Evolutionary conservation across 2,113 vertebrate genomes (phyloP), one percentile per base, ranked within the genome.

Genomic region (Tachysurus vachellii): DNA sequence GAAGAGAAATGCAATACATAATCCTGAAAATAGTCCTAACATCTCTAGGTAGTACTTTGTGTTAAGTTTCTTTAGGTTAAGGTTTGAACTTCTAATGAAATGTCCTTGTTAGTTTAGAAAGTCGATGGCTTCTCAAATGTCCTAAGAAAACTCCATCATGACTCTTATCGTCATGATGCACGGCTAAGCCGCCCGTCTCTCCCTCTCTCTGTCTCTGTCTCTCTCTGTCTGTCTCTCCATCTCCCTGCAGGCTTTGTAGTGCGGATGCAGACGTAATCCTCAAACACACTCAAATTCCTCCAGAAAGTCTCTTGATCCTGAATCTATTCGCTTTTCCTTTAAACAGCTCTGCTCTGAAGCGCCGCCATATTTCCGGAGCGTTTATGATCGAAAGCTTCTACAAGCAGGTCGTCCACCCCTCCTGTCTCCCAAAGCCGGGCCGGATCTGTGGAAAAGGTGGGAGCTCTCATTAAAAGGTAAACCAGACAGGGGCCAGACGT

Each of bases 381-480:
- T 83, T 94, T 91, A 92, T 88, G 88, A 94, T 76, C 90, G 92
- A 95, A 94, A 95, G 95, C 93, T 93, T 91, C 91, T 93, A 93
- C 92, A 93, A 88, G 89, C 92, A 91, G 93, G 87, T 94, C 89
- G 83, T 85, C 92, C 89, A 5, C 23, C 76, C 93, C 88, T 87
- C 89, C 89, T 91, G 92, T 88, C 87, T 85, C 61, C 89, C 42
- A 76, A 93, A 94, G 82, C 91, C 82, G 23, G 91, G 88, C 91
- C 84, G 70, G 91, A 89, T 89, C 90, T 91, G 86, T 59, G 91
- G 94, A 92, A 90, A 87, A 93, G 92, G 91, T 89, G 89, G 94
- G 92, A 90, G 91, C 93, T 90, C 95, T 97, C 94, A 94, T 96
- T 95, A 96, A 95, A 95, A 96, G 95, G 94, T 94, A 95, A 96